These are phyloP conservation scores for Botia kubotai DNA, from an alignment of 2,797 vertebrate species.

Conservation along the genomic window DNA sequence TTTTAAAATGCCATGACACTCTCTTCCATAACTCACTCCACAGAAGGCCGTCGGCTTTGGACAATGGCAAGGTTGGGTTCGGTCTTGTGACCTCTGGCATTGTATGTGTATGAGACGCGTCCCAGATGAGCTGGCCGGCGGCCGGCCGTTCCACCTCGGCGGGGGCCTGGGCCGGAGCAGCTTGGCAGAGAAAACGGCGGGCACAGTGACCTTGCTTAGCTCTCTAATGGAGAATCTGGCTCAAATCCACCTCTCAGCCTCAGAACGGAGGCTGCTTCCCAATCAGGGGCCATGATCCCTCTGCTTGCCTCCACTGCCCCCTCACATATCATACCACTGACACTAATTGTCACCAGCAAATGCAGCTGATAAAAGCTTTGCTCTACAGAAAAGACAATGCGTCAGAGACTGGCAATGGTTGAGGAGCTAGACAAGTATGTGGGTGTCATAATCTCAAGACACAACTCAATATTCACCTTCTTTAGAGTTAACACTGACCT, in stretches of 20 bases:
- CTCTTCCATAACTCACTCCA: constrained; percentile 55
- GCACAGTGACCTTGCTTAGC: constrained; percentile 76
- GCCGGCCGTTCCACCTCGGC: constrained; percentile 60
- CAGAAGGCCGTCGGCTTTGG: constrained; percentile 71
- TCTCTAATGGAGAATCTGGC: constrained; percentile 82
- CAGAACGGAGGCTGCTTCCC: constrained; percentile 52
- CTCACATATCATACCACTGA: constrained; percentile 73
- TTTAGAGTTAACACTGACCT: neutral
- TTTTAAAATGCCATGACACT: constrained; percentile 28
- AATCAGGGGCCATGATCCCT: constrained; percentile 63
- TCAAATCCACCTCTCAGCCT: constrained; percentile 74
- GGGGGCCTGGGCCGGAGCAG: constrained; percentile 62
- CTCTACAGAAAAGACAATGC: constrained; percentile 54
- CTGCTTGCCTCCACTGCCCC: constrained; percentile 50
- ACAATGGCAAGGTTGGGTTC: constrained; percentile 75
- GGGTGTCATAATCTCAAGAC: neutral
- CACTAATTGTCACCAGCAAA: constrained; percentile 75
- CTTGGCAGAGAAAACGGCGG: constrained; percentile 71
- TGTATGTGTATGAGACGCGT: constrained; percentile 65
- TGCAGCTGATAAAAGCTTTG: constrained; percentile 67
- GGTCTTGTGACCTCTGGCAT: constrained; percentile 74
- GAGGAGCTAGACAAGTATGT: neutral
- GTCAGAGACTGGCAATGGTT: constrained; percentile 56
- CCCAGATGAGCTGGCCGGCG: constrained; percentile 77
- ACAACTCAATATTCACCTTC: neutral